phyloP scores from a whole-genome alignment of 2,888 invertebrate genomes.

The Artemia sp. region DNA sequence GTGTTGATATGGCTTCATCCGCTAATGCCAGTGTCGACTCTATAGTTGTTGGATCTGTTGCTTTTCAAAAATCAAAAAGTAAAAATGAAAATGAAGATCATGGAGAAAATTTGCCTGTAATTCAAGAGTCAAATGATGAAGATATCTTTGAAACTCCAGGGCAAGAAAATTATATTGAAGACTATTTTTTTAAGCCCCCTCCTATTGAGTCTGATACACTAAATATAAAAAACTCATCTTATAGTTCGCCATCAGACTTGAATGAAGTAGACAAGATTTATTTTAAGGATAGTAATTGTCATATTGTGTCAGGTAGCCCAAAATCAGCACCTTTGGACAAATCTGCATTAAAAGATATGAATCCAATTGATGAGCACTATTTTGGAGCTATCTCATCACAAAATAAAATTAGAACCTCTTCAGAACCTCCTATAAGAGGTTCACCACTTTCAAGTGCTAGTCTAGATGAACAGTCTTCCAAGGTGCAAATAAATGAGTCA shows the following conservation, averaged over 20 bases:
- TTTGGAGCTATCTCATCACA: background rate
- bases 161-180: too few species aligned
- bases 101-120: too few species aligned
- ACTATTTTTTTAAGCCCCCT: too few species aligned
- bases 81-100: too few species aligned
- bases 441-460: background rate
- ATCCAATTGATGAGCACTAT: background rate
- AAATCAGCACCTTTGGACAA: background rate
- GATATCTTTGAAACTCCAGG: too few species aligned
- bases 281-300: background rate
- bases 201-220: too few species aligned
- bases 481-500: background rate
- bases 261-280: constrained; percentile 1
- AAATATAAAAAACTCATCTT: background rate
- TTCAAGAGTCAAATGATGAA: too few species aligned
- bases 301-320: background rate
- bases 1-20: too few species aligned
- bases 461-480: background rate
- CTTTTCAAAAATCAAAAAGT: too few species aligned
- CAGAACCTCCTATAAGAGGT: background rate
- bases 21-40: too few species aligned
- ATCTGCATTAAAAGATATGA: background rate
- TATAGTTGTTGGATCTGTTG: too few species aligned
- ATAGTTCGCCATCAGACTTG: background rate
- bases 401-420: background rate